A percentile compares a stretch with the other conserved stretches of the same genome.
phyloP scores from a whole-genome alignment of 2,797 vertebrate species.

The Siniperca scherzeri region DNA sequence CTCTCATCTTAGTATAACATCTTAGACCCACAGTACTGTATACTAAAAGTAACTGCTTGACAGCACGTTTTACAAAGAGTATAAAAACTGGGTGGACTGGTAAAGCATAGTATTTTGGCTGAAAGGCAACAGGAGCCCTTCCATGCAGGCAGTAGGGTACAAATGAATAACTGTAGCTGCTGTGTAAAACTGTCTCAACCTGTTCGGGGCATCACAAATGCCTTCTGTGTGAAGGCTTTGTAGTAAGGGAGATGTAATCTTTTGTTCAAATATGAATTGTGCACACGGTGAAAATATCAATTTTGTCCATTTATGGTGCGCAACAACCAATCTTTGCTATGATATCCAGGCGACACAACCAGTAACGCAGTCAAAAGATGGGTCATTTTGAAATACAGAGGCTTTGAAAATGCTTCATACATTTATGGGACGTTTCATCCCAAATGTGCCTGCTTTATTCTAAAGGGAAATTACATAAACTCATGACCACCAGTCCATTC shows the following conservation, averaged over 20 bases:
- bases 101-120: conserved; percentile 15
- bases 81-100: conserved; percentile 24
- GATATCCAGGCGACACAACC: conserved; percentile 6
- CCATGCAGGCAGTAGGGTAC: not conserved
- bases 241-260: not conserved
- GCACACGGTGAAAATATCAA: not conserved
- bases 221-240: conserved; percentile 8
- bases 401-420: conserved; percentile 11
- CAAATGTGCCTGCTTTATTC: not conserved
- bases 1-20: conserved; percentile 34
- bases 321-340: conserved; percentile 30
- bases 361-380: conserved; percentile 21
- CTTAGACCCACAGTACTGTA: conserved; percentile 16
- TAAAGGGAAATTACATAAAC: conserved; percentile 22
- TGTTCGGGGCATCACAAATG: conserved; percentile 33
- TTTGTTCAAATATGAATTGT: conserved; percentile 1
- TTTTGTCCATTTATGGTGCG: conserved; percentile 31
- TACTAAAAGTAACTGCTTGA: conserved; percentile 43
- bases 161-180: conserved; percentile 27
- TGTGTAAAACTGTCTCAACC: conserved; percentile 28
- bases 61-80: conserved; percentile 17
- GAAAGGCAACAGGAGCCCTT: not conserved
- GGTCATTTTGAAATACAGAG: conserved; percentile 25
- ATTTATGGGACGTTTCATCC: conserved; percentile 6
- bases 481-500: not conserved